Percentiles rank a stretch among this genome's conserved stretches.
phyloP scores from a whole-genome alignment of 2,888 invertebrate species.

The Ctena decussata region DNA sequence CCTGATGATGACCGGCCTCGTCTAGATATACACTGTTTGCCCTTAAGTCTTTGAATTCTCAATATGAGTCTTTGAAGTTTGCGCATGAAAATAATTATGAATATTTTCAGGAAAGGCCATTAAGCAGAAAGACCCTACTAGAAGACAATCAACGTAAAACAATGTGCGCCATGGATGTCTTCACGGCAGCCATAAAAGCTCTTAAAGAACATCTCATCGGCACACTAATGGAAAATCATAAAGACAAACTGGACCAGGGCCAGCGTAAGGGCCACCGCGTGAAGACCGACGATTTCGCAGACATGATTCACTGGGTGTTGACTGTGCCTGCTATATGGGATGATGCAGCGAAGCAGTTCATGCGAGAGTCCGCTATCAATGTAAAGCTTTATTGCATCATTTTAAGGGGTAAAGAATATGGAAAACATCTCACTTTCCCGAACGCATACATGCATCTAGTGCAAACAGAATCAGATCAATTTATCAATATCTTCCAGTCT shows the following conservation, averaged over 20 bases:
- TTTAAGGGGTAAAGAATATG: too few species aligned
- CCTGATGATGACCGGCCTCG: too few species aligned
- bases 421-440: too few species aligned
- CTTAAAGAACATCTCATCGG: constrained; percentile 27
- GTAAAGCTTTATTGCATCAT: too few species aligned
- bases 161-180: constrained; percentile 38
- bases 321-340: constrained; percentile 49
- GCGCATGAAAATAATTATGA: too few species aligned
- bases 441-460: too few species aligned
- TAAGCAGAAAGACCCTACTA: neutral
- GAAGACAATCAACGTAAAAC: neutral
- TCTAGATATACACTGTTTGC: too few species aligned
- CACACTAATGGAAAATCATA: neutral
- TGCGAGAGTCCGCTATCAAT: constrained; percentile 48
- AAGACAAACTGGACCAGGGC: neutral
- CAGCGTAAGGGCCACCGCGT: too few species aligned
- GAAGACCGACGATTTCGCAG: neutral
- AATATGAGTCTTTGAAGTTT: too few species aligned
- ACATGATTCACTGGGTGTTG: constrained; percentile 35
- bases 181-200: constrained; percentile 23
- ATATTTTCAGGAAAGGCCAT: neutral
- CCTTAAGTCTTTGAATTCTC: too few species aligned
- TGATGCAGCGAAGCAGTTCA: constrained; percentile 44
- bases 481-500: too few species aligned
- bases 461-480: too few species aligned